Conservation (phyloP, 2,888 invertebrate species). For the Drosophila helvetica region DNA sequence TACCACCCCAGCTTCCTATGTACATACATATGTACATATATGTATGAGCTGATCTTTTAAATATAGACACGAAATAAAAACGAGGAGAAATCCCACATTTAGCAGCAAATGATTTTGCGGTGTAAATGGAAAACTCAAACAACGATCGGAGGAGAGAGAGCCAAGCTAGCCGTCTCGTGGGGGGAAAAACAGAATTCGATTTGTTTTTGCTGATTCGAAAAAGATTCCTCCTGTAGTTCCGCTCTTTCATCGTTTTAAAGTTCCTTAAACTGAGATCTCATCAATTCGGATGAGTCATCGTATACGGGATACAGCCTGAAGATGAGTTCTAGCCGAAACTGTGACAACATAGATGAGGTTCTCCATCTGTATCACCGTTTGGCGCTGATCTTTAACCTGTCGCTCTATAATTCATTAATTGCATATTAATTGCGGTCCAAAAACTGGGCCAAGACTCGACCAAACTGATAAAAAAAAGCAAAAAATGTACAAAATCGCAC, state of each 20-base stretch:
- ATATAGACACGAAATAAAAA: constrained; percentile 1
- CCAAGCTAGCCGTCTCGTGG: constrained; percentile 1
- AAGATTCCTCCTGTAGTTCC: not conserved
- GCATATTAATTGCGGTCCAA: constrained; percentile 61
- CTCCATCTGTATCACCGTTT: not conserved
- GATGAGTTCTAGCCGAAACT: not conserved
- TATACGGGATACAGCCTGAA: no score
- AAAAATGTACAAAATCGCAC: constrained; percentile 12
- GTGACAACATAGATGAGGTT: not conserved
- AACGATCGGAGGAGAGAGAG: constrained; percentile 9
- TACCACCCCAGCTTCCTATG: not conserved
- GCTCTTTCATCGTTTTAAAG: no score
- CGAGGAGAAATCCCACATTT: constrained; percentile 32
- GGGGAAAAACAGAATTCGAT: not conserved
- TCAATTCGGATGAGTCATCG: no score
- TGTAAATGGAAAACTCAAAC: constrained; percentile 37
- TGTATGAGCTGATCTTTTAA: not conserved
- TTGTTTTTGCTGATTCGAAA: not conserved
- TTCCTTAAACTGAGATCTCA: no score
- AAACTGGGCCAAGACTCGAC: constrained; percentile 45
- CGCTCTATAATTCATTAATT: constrained; percentile 56
- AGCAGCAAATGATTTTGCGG: constrained; percentile 21
- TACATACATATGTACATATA: not conserved
- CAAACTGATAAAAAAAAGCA: constrained; percentile 3
- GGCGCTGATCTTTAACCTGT: constrained; percentile 7